Evolutionary conservation across 2,797 vertebrate genomes (phyloP), one percentile per base, ranked within the genome.

Genomic region (Remorina albescens): DNA sequence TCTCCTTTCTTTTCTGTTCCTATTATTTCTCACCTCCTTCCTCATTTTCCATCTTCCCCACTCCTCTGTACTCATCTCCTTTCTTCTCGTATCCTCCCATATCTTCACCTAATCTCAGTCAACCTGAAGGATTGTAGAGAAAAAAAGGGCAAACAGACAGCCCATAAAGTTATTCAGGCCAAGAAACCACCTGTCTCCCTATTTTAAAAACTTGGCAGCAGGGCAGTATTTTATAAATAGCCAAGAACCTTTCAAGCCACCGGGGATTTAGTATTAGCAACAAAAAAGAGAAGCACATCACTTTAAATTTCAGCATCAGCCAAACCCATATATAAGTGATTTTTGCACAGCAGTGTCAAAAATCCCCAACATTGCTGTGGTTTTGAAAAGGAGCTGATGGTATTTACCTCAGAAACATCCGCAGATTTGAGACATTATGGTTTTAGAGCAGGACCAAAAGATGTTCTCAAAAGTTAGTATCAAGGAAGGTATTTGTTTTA

Each of bases 81-180:
- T 72, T 84, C 79, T 74, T 84, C 70, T 82, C 53, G 63, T 64
- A 51, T 83, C 59, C 77, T 84, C 66, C 74, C 57, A 67, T 76
- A 74, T 66, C 58, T 53, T 72, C 86, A 87, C 81, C 84, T 71
- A 84, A 81, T 86, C 81, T 62, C 58, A 34, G 39, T 70, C 68
- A 68, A 73, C 76, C 72, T 75, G 71, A 73, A 86, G 69, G 74
- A 77, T 82, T 10, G 10, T 25, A 55, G 36, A 39, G 9, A 32
- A 66, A 10, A 44, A 23, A 57, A 50, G 66, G 54, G 30, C 26
- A 67, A 65, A 61, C 37, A 61, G 13, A 53, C n/a, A 67, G 56
- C 39, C 39, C n/a, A 16, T 8, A 8, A 59, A 62, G 34, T 25
- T 26, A 61, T 76, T 46, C 42, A 19, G 10, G 50, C 34, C 25